Evolutionary conservation across 2,888 invertebrate species (phyloP).

Genomic region (Rapana venosa): DNA sequence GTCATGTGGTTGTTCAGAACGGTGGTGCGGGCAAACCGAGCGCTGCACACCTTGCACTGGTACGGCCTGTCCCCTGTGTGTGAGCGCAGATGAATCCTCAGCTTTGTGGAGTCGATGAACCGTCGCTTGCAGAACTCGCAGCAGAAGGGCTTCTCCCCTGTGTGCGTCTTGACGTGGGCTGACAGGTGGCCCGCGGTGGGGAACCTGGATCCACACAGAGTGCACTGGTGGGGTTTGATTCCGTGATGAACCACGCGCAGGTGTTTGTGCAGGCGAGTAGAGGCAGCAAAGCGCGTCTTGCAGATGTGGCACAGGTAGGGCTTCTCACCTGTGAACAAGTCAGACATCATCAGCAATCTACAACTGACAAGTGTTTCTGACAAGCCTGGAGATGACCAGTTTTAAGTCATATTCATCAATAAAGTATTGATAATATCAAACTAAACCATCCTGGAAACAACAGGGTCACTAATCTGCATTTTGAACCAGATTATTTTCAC

Average conservation of each 20-base stretch:
- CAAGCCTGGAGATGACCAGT: too few species aligned
- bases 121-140: slow-evolving; percentile 15
- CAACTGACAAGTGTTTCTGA: too few species aligned
- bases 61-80: slow-evolving; percentile 32
- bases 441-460: too few species aligned
- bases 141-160: slow-evolving; percentile 6
- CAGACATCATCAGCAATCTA: background rate
- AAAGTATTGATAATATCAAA: too few species aligned
- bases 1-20: slow-evolving; percentile 22
- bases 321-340: slow-evolving; percentile 26
- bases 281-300: background rate
- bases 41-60: slow-evolving; percentile 6
- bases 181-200: slow-evolving; percentile 13
- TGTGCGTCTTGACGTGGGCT: slow-evolving; percentile 8
- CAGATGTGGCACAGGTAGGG: slow-evolving; percentile 11
- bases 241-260: slow-evolving; percentile 23
- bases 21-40: slow-evolving; percentile 25
- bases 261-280: slow-evolving; percentile 18
- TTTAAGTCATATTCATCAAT: too few species aligned
- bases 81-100: slow-evolving; percentile 25
- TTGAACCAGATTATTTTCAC: too few species aligned
- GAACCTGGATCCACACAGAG: background rate
- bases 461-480: too few species aligned
- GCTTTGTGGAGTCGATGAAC: background rate
- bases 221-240: slow-evolving; percentile 30